Percentiles rank a stretch among this genome's conserved stretches.
phyloP scores from a whole-genome alignment of 2,113 vertebrate species.

The Leptobrachium ailaonicum region DNA sequence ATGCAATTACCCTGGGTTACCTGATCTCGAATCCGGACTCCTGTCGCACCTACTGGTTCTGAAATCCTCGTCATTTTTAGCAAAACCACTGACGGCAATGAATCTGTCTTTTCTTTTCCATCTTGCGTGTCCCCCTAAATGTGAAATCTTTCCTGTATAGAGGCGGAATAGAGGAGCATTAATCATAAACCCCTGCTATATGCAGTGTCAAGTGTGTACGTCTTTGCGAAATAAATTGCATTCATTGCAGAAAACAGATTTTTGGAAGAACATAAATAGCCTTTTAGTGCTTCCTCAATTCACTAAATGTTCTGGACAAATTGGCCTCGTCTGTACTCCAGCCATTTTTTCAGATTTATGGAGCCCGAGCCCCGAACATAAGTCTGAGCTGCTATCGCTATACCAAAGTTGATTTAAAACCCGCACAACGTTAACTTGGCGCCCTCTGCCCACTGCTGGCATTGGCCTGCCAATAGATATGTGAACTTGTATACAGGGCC shows the following conservation, averaged over 20 bases:
- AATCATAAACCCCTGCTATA: too few relatives aligned
- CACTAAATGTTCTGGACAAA: slow-evolving; percentile 17
- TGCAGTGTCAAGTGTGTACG: too few relatives aligned
- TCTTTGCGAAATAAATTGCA: slow-evolving; percentile 3
- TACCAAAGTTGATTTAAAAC: slow-evolving; percentile 27
- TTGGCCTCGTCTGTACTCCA: slow-evolving; percentile 17
- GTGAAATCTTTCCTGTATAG: too few relatives aligned
- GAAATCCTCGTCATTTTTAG: too few relatives aligned
- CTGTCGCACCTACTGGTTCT: too few relatives aligned
- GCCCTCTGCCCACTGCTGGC: slow-evolving; percentile 9
- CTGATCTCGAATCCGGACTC: too few relatives aligned
- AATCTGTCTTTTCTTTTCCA: too few relatives aligned
- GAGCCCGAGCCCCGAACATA: slow-evolving; percentile 3
- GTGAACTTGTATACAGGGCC: slow-evolving; percentile 10
- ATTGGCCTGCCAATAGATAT: not conserved
- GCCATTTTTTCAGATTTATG: slow-evolving; percentile 30
- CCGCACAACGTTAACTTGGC: slow-evolving; percentile 17
- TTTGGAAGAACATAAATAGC: slow-evolving; percentile 24
- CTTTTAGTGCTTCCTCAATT: slow-evolving; percentile 4
- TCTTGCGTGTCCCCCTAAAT: too few relatives aligned
- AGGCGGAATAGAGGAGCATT: too few relatives aligned
- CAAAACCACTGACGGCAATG: too few relatives aligned
- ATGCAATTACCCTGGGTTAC: too few relatives aligned
- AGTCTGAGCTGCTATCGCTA: slow-evolving; percentile 15
- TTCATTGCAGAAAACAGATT: not conserved